A percentile compares a stretch with the other conserved stretches of the same genome.
phyloP scores from a whole-genome alignment of 2,797 vertebrate species.

The Forpus xanthops region DNA sequence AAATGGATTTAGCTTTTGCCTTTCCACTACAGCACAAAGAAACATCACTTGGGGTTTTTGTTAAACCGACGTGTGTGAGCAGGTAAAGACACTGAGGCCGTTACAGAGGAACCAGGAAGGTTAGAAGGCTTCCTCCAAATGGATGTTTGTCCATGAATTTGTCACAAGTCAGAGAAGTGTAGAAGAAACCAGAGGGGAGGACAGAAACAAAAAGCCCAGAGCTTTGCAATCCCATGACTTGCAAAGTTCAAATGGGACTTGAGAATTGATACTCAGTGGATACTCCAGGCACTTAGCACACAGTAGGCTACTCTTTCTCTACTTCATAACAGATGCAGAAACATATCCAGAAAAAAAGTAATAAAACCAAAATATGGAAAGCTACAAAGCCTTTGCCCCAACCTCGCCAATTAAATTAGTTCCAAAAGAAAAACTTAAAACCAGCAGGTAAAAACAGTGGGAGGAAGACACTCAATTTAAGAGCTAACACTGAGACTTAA shows the following conservation, averaged over 20 bases:
- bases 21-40: background rate
- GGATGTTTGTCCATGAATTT: background rate
- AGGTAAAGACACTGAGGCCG: background rate
- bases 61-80: rapidly evolving
- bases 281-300: background rate
- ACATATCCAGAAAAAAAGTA: background rate
- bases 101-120: background rate
- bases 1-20: background rate
- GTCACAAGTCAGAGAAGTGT: background rate
- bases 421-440: background rate
- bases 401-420: background rate
- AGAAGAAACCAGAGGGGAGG: background rate
- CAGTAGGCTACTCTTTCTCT: background rate
- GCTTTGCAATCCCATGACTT: background rate
- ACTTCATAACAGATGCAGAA: background rate
- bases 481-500: background rate
- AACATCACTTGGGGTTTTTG: background rate
- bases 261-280: background rate
- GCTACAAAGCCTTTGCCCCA: background rate
- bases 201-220: background rate
- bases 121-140: background rate
- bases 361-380: background rate
- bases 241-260: background rate
- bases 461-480: background rate
- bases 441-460: background rate